Evolutionary conservation across 1,140 invertebrate genomes (phyloP).

Genomic region (Sogatella furcifera): DNA sequence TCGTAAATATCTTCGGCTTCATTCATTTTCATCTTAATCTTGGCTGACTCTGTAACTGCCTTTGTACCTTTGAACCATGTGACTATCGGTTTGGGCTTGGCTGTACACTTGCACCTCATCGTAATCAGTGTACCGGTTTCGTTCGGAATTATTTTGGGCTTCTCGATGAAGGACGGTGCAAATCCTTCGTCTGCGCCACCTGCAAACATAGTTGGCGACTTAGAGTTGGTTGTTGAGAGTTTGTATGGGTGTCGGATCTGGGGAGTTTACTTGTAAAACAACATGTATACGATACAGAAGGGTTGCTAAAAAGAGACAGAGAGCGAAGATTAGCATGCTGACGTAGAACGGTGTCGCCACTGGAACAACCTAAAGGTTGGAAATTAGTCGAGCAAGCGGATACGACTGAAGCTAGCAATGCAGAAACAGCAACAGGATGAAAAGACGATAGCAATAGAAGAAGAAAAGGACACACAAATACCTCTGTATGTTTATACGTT

Average conservation of each 20-base stretch:
- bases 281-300: background rate
- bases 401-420: background rate
- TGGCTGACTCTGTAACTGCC: constrained; percentile 71
- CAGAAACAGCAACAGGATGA: background rate
- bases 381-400: background rate
- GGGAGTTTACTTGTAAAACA: background rate
- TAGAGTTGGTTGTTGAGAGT: no score
- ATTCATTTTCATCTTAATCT: constrained; percentile 68
- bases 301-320: background rate
- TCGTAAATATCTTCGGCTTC: constrained; percentile 81
- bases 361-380: constrained; percentile 3
- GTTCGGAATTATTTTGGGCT: constrained; percentile 95
- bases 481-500: background rate
- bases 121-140: constrained; percentile 89
- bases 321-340: background rate
- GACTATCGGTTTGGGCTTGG: constrained; percentile 79
- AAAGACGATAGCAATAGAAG: background rate
- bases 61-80: constrained; percentile 84
- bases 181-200: constrained; percentile 82
- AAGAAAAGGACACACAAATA: background rate
- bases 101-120: constrained; percentile 91
- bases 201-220: constrained; percentile 34
- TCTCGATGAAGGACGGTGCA: constrained; percentile 90
- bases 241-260: constrained; percentile 24
- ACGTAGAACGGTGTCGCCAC: background rate